Conservation (phyloP, 2,113 vertebrate genomes). For the Stigmatopora argus region DNA sequence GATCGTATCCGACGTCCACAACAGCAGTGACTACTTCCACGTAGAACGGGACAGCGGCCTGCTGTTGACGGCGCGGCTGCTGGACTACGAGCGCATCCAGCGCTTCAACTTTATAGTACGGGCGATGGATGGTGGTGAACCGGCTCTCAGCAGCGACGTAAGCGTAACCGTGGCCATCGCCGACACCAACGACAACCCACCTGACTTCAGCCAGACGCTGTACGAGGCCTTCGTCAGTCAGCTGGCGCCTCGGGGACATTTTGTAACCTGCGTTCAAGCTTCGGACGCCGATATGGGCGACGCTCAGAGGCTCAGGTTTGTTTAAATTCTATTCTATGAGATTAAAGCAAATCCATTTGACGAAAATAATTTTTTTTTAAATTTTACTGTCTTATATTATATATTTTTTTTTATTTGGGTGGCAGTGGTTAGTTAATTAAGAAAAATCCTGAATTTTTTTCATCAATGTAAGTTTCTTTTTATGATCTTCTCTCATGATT, state of each 20-base stretch:
- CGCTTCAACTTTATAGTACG: conserved; percentile 81
- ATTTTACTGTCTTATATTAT: no score
- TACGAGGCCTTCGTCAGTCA: conserved; percentile 92
- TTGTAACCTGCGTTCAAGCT: conserved; percentile 93
- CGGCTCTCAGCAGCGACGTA: conserved; percentile 83
- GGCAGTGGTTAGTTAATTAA: no score
- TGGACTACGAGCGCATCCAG: conserved; percentile 85
- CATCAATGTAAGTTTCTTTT: no score
- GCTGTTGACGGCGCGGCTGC: conserved; percentile 80
- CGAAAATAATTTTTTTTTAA: no score
- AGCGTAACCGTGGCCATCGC: conserved; percentile 80
- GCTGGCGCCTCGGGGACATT: conserved; percentile 87
- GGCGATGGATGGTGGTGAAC: conserved; percentile 84
- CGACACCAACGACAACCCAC: conserved; percentile 93
- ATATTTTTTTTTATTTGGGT: no score
- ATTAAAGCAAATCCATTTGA: no score
- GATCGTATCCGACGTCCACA: conserved; percentile 87
- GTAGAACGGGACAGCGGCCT: conserved; percentile 85
- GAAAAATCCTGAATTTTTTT: no score
- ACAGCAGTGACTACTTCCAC: conserved; percentile 89
- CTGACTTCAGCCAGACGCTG: conserved; percentile 83
- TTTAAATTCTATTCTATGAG: background rate
- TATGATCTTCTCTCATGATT: no score
- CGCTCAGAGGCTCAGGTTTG: conserved; percentile 75
- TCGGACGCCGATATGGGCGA: conserved; percentile 91